phyloP scores from a whole-genome alignment of 2,888 invertebrate genomes.

The Drosophila paramelanica region DNA sequence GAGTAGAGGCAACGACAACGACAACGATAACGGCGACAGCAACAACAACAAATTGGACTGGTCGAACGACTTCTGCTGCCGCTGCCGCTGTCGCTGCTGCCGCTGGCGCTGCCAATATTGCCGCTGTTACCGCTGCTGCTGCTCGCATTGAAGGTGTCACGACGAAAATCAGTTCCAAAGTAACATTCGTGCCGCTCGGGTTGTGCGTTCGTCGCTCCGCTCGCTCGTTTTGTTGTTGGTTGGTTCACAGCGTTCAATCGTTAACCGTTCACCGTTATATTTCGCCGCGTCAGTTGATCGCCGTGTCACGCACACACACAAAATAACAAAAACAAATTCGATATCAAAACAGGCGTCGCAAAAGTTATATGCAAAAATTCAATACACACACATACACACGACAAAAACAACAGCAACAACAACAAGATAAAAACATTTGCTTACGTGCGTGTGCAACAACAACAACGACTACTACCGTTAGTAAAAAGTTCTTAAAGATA shows the following conservation, averaged over 20 bases:
- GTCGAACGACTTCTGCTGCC: constrained; percentile 74
- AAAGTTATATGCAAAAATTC: constrained; percentile 30
- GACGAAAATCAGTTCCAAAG: constrained; percentile 83
- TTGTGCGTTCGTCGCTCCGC: constrained; percentile 78
- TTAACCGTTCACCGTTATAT: constrained; percentile 56
- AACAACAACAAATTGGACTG: constrained; percentile 61
- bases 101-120: constrained; percentile 27
- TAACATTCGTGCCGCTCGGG: constrained; percentile 84
- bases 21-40: constrained; percentile 15
- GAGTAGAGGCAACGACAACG: constrained; percentile 28
- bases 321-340: constrained; percentile 17
- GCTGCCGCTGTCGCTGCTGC: constrained; percentile 34
- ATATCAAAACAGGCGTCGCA: constrained; percentile 41
- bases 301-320: constrained; percentile 48
- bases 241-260: constrained; percentile 52
- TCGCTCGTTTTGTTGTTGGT: constrained; percentile 65
- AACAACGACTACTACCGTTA: constrained; percentile 23
- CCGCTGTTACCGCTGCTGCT: constrained; percentile 39
- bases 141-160: constrained; percentile 75
- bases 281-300: constrained; percentile 65
- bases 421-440: constrained; percentile 38
- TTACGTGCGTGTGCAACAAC: constrained; percentile 48
- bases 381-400: constrained; percentile 9
- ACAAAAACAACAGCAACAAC: constrained; percentile 17
- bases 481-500: constrained; percentile 40